Evolutionary conservation across 2,797 vertebrate genomes (phyloP).

Genomic region (Clarias platycephalus): DNA sequence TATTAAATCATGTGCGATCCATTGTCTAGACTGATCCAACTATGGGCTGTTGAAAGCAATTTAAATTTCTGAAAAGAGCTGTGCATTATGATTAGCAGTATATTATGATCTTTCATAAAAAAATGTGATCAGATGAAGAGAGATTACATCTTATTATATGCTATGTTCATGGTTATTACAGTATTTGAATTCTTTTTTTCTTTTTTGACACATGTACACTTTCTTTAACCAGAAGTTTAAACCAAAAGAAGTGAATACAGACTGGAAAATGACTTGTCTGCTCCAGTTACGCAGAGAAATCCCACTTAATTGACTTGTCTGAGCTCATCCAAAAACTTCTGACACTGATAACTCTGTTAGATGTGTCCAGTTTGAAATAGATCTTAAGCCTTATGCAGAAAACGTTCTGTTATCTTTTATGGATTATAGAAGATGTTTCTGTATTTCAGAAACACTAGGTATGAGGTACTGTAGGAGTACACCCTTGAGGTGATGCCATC

Average conservation of each 20-base stretch:
- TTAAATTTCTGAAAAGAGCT: background rate
- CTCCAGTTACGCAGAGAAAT: constrained; percentile 58
- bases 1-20: background rate
- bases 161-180: background rate
- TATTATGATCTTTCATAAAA: background rate
- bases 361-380: background rate
- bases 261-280: constrained; percentile 2
- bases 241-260: background rate
- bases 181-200: background rate
- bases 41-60: background rate
- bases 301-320: constrained; percentile 61
- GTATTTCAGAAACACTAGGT: background rate
- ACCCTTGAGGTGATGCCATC: background rate
- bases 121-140: background rate
- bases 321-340: constrained; percentile 41
- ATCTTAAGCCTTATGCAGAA: background rate
- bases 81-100: background rate
- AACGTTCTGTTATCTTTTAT: background rate
- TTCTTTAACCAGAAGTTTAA: background rate
- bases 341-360: constrained; percentile 53
- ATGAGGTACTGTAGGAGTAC: background rate
- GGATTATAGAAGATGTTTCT: background rate
- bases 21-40: background rate
- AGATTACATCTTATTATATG: background rate
- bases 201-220: background rate